phyloP scores from a whole-genome alignment of 1,140 invertebrate species.

The Halyomorpha halys region DNA sequence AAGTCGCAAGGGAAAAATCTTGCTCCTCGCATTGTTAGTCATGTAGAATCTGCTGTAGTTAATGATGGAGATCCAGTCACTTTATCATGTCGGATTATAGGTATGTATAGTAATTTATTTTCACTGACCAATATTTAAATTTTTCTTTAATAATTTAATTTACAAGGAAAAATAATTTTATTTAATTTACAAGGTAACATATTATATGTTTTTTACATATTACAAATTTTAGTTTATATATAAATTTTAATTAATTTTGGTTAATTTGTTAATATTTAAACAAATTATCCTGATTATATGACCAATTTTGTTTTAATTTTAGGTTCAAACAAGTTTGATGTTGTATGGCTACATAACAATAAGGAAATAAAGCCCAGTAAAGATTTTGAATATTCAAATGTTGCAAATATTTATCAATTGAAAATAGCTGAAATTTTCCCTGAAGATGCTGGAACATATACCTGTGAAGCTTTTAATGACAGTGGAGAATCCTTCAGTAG shows the following conservation, averaged over 20 bases:
- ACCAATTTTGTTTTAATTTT: slow-evolving; percentile 13
- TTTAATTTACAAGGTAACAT: not conserved
- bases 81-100: slow-evolving; percentile 74
- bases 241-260: not conserved
- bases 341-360: slow-evolving; percentile 91
- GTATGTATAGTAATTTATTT: slow-evolving; percentile 32
- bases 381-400: slow-evolving; percentile 86
- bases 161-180: not conserved
- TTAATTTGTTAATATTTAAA: no score
- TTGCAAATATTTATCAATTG: slow-evolving; percentile 82
- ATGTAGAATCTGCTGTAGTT: slow-evolving; percentile 65
- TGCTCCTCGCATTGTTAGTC: slow-evolving; percentile 72
- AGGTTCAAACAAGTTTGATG: slow-evolving; percentile 77
- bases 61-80: slow-evolving; percentile 78
- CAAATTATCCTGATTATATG: not conserved
- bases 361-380: slow-evolving; percentile 93
- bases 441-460: slow-evolving; percentile 86
- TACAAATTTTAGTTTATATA: no score
- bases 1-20: slow-evolving; percentile 48
- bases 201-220: not conserved
- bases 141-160: no score
- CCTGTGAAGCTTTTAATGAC: slow-evolving; percentile 93
- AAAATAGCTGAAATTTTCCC: slow-evolving; percentile 90
- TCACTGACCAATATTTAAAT: not conserved
- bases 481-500: slow-evolving; percentile 86